Base-by-base conservation (phyloP, 1,140 invertebrate genomes). In the Drosophila sproati region DNA sequence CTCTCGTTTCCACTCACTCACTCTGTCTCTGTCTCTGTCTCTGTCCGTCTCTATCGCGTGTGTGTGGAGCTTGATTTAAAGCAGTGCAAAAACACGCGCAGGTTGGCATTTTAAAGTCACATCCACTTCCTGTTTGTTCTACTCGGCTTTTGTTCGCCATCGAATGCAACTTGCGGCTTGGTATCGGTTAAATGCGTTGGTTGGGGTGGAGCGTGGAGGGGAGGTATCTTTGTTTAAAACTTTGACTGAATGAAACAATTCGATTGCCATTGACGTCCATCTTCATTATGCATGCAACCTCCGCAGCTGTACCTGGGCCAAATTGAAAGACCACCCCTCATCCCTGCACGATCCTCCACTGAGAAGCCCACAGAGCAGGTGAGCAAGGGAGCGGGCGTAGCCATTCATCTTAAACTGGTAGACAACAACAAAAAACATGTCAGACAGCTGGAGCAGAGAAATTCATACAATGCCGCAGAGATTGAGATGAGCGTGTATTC, bases 261-360 rank as follows among this genome's bases (percentile, higher is more conserved):
- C 64, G 66, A 86, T 85, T 85, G 78, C 43, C 32, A 51, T 50
- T 47, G 64, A 74, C 64, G 73, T 52, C 64, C 67, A 67, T 80
- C 79, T 86, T 86, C 80, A 87, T 86, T 86, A 87, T 82, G 82
- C 78, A 86, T 86, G 82, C 82, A 86, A 78, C 72, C 71, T 68
- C 39, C n/a, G 28, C 31, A 51, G 54, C 54, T 55, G 74, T 63
- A 61, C 62, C 67, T 73, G 55, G 68, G 60, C 51, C 69, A 86
- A 78, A 82, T 85, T 82, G 78, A 87, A 87, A 87, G 68, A 64
- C 50, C 55, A 43, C 1, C 37, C n/a, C 52, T 20, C 8, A 7
- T 10, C 4, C 41, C 5, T 3, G 39, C 41, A 20, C 5, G 31
- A 12, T 37, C 5, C 34, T 20, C 1, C 0, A n/a, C 34, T 7